Percentiles rank a stretch among this genome's conserved stretches.
Conservation (phyloP, 2,888 invertebrate genomes). For the Epinotia nisella region DNA sequence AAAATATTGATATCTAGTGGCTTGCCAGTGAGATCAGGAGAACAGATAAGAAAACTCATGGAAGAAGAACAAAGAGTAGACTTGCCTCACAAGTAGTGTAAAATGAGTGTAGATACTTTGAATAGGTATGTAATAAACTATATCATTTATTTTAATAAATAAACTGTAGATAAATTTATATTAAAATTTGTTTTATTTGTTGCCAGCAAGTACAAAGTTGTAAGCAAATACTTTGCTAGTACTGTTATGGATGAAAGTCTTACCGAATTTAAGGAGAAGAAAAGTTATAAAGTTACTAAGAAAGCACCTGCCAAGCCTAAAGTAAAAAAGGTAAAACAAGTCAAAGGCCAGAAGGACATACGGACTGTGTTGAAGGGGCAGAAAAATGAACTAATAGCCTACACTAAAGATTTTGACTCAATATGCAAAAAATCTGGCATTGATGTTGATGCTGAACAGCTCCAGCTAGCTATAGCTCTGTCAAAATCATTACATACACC, state of each 20-base stretch:
- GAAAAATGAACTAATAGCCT: conserved; percentile 70
- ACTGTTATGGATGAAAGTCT: conserved; percentile 76
- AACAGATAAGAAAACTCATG: conserved; percentile 58
- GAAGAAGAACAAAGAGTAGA: conserved; percentile 63
- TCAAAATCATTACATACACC: conserved; percentile 82
- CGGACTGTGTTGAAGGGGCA: conserved; percentile 66
- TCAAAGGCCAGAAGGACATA: conserved; percentile 74
- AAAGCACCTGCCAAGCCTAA: conserved; percentile 53
- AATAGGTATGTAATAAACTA: conserved; percentile 58
- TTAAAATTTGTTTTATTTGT: conserved; percentile 66
- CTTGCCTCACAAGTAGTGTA: conserved; percentile 63
- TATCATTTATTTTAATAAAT: conserved; percentile 24
- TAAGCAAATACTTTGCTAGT: conserved; percentile 71
- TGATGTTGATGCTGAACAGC: conserved; percentile 86
- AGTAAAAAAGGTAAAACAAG: conserved; percentile 59
- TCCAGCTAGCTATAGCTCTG: conserved; percentile 87
- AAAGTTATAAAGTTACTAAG: conserved; percentile 61
- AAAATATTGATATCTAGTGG: conserved; percentile 70
- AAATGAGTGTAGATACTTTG: conserved; percentile 59
- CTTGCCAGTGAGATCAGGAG: conserved; percentile 60
- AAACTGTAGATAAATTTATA: conserved; percentile 41
- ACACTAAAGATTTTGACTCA: conserved; percentile 72
- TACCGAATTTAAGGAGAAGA: conserved; percentile 69
- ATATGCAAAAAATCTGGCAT: conserved; percentile 73
- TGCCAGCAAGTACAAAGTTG: conserved; percentile 59